These are phyloP conservation scores for Drosophila mimetica DNA, from an alignment of 2,888 invertebrate genomes.

Conservation along the genomic window DNA sequence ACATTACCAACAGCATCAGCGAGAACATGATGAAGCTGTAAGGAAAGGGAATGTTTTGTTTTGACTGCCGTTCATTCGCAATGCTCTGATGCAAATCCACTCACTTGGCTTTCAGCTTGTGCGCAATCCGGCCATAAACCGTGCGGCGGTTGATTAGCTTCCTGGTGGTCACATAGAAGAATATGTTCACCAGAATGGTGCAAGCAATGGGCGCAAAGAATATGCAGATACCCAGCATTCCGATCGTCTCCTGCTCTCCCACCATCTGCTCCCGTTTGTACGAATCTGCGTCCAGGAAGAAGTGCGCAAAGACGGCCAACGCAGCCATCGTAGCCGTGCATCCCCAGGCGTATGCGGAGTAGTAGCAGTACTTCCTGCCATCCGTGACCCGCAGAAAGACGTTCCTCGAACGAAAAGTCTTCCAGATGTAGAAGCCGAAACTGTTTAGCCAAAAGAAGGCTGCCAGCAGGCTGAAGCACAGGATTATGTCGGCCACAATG, in stretches of 20 bases:
- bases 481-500: slow-evolving; percentile 91
- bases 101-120: slow-evolving; percentile 93
- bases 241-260: slow-evolving; percentile 90
- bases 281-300: slow-evolving; percentile 88
- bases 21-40: slow-evolving; percentile 92
- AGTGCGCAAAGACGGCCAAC: slow-evolving; percentile 92
- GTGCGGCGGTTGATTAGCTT: slow-evolving; percentile 92
- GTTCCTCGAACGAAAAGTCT: slow-evolving; percentile 93
- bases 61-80: not conserved
- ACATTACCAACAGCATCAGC: slow-evolving; percentile 90
- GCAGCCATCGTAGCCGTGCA: slow-evolving; percentile 89
- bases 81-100: slow-evolving; percentile 15
- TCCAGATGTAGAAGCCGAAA: slow-evolving; percentile 94
- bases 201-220: slow-evolving; percentile 93
- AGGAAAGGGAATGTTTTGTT: not conserved
- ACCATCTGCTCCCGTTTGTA: slow-evolving; percentile 86
- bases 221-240: slow-evolving; percentile 92
- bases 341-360: slow-evolving; percentile 92
- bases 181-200: slow-evolving; percentile 91
- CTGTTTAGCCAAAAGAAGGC: slow-evolving; percentile 95
- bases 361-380: slow-evolving; percentile 94
- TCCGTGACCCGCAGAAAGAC: slow-evolving; percentile 94
- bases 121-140: slow-evolving; percentile 93
- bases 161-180: slow-evolving; percentile 91
- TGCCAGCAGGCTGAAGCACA: slow-evolving; percentile 90